A percentile compares a stretch with the other conserved stretches of the same genome.
Evolutionary conservation across 2,888 invertebrate species (phyloP).

Genomic region (Melanchra persicariae): DNA sequence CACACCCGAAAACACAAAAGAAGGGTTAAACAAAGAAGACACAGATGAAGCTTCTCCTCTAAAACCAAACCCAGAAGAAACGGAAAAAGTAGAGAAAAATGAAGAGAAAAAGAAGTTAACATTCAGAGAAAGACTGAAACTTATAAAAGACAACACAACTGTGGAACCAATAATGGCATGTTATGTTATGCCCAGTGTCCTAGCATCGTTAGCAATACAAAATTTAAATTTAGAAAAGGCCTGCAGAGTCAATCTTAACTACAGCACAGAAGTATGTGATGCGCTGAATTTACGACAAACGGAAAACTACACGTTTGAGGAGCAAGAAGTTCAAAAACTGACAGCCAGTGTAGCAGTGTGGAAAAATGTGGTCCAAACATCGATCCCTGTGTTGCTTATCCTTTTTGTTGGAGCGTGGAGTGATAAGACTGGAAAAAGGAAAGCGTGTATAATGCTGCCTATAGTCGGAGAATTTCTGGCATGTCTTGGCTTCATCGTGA

Average conservation of each 20-base stretch:
- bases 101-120: slow-evolving; percentile 73
- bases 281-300: slow-evolving; percentile 94
- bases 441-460: slow-evolving; percentile 95
- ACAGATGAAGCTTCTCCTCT: slow-evolving; percentile 76
- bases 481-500: slow-evolving; percentile 94
- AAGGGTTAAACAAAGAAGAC: slow-evolving; percentile 68
- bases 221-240: slow-evolving; percentile 94
- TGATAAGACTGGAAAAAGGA: slow-evolving; percentile 92
- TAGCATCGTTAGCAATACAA: slow-evolving; percentile 94
- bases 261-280: slow-evolving; percentile 93
- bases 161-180: slow-evolving; percentile 94
- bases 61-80: slow-evolving; percentile 66
- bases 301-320: slow-evolving; percentile 89
- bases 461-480: slow-evolving; percentile 95
- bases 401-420: slow-evolving; percentile 96
- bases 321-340: slow-evolving; percentile 92
- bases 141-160: slow-evolving; percentile 90
- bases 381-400: slow-evolving; percentile 95
- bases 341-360: slow-evolving; percentile 95
- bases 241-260: slow-evolving; percentile 95
- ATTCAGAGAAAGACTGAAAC: slow-evolving; percentile 77
- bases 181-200: slow-evolving; percentile 92
- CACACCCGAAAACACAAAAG: slow-evolving; percentile 45
- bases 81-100: slow-evolving; percentile 58
- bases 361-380: slow-evolving; percentile 96